Conservation (phyloP, 2,797 vertebrate genomes). For the Gymnopithys bicolor region DNA sequence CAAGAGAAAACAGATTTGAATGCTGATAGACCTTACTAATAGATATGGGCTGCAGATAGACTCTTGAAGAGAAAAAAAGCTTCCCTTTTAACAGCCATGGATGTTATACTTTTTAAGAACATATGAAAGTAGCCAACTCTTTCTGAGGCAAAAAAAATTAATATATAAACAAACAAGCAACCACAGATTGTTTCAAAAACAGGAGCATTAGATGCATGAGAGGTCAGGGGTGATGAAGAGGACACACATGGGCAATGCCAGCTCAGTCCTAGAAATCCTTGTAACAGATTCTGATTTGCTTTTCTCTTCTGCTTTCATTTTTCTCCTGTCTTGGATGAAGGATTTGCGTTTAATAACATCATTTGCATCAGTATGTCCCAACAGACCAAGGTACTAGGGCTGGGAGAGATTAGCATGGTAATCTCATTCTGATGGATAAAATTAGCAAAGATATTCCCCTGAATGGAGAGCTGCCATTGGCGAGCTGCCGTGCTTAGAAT, state of each 20-base stretch:
- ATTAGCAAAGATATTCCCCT: conserved; percentile 99
- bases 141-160: not conserved
- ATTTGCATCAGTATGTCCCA: conserved; percentile 87
- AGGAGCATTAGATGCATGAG: not conserved
- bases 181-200: not conserved
- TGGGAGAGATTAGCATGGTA: conserved; percentile 96
- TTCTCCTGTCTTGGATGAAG: conserved; percentile 66
- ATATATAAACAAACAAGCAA: not conserved
- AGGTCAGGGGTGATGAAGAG: not conserved
- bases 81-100: not conserved
- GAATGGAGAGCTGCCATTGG: conserved; percentile 91
- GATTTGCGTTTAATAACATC: conserved; percentile 82
- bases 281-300: conserved; percentile 34
- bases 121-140: not conserved
- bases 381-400: conserved; percentile 88
- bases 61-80: not conserved
- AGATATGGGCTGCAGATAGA: not conserved
- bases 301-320: conserved; percentile 71
- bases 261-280: conserved; percentile 35
- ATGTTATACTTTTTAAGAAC: not conserved
- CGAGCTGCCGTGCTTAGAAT: conserved; percentile 92
- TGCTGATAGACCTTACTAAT: conserved; percentile 7
- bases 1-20: conserved; percentile 48
- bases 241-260: not conserved
- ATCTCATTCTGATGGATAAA: conserved; percentile 98